Conservation (phyloP, 1,140 invertebrate genomes). For the Eriocheir sinensis region DNA sequence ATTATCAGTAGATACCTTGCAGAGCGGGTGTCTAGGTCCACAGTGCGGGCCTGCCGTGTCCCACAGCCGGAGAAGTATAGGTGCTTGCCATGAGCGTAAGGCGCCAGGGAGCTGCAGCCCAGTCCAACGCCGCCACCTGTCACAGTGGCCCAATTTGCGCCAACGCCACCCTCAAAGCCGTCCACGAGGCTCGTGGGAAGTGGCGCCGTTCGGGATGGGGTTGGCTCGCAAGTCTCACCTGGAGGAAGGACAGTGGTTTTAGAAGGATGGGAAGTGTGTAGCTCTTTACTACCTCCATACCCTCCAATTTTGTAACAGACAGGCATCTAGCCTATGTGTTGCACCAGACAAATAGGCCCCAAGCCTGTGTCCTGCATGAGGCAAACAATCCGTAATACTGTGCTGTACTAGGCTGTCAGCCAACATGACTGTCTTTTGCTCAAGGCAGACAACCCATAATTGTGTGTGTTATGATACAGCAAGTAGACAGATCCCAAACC, state of each 20-base stretch:
- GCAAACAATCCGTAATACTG: too few relatives aligned
- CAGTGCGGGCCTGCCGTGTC: constrained; percentile 81
- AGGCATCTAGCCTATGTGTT: too few relatives aligned
- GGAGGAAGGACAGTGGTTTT: background rate
- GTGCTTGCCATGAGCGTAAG: constrained; percentile 82
- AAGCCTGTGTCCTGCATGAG: too few relatives aligned
- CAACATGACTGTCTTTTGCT: too few relatives aligned
- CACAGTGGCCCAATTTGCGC: constrained; percentile 81
- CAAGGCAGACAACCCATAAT: too few relatives aligned
- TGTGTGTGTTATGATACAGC: too few relatives aligned
- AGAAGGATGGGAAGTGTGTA: background rate
- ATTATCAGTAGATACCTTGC: constrained; percentile 80
- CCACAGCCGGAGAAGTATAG: constrained; percentile 83
- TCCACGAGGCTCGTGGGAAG: constrained; percentile 81
- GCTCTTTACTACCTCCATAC: too few relatives aligned
- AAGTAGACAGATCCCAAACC: too few relatives aligned
- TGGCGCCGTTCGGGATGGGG: constrained; percentile 77
- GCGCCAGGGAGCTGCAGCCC: constrained; percentile 82
- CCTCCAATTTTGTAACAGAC: too few relatives aligned
- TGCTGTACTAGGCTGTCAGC: too few relatives aligned
- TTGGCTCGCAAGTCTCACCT: constrained; percentile 77
- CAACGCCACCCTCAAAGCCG: constrained; percentile 82
- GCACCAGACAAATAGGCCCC: too few relatives aligned
- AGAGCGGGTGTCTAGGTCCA: constrained; percentile 81
- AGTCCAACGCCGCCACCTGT: constrained; percentile 82